Base-by-base conservation (phyloP, 53 echinoderm and acorn worm species). In the Antedon mediterranea region DNA sequence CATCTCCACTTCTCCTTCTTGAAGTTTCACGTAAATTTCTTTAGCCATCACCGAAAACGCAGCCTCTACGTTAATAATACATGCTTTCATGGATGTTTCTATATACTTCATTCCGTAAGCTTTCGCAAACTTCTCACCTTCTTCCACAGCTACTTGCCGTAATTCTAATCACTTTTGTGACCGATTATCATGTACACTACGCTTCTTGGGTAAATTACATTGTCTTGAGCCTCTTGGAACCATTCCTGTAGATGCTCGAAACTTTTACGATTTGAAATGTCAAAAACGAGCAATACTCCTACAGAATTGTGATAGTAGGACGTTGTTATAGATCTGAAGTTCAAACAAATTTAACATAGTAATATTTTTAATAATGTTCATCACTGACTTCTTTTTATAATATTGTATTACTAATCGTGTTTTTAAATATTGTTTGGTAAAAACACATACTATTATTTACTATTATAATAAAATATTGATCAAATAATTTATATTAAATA, bases 261-360 rank as follows among this genome's bases (percentile, higher is more conserved):
- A 81, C 98, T 98, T 78, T 86, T 84, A 28, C 97, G 83, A 81
- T 98, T 98, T 43, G 98, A 92, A 79, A 98, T 98, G 77, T 98
- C 98, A 73, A 92, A 98, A 78, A 98, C 92, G 20, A 98, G 88
- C 85, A 98, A 86, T 13, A 92, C 98, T 31, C 98, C 98, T n/a
- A 98, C 98, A 28, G 98, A 98, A 82, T 98, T 98, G 44, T 98
- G 84, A 81, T 98, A 98, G 77, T 98, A 98, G 0, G 98, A 97
- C 14, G 91, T 98, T 14, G 98, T 98, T 74, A 98, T 92, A 0
- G 98, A 98, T 80, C 98, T 98, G 86, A 30, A 71, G 28, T 37
- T 72, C 29, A 34, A n/a, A n/a, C n/a, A 37, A 37, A 37, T 6
- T 6, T 37, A 6, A 37, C 11, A 37, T 6, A 37, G 11, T 37